These are phyloP conservation scores for Heliconius hortense DNA, from an alignment of 2,888 invertebrate genomes.

Conservation along the genomic window DNA sequence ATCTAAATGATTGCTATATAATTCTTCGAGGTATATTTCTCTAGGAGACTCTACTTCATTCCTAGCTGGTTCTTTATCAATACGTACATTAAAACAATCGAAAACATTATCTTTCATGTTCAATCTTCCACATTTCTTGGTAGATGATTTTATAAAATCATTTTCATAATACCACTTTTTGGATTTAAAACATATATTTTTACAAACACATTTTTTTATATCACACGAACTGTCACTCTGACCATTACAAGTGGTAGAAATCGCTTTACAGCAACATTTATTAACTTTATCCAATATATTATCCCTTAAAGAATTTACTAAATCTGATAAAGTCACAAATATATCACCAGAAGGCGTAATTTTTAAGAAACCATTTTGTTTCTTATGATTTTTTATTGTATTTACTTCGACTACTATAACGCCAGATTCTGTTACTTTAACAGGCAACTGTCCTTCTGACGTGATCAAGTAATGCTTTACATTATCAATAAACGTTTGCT, in stretches of 20 bases:
- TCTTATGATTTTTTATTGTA: conserved; percentile 39
- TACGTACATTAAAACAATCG: neutral
- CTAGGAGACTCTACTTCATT: conserved; percentile 3
- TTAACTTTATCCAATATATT: conserved; percentile 36
- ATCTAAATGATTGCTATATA: too few species aligned
- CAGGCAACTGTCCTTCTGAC: conserved; percentile 50
- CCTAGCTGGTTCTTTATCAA: neutral
- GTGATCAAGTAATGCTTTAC: conserved; percentile 53
- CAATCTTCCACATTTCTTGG: neutral
- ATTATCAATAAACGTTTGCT: conserved; percentile 55
- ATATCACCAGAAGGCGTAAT: conserved; percentile 61
- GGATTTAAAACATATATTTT: conserved; percentile 42
- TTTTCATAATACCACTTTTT: conserved; percentile 37
- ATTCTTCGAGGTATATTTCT: neutral
- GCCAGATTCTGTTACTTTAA: conserved; percentile 53
- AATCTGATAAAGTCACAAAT: conserved; percentile 52
- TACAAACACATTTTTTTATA: conserved; percentile 52
- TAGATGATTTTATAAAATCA: conserved; percentile 15
- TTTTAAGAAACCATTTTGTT: conserved; percentile 54
- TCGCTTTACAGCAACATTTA: conserved; percentile 48
- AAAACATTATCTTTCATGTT: conserved; percentile 1
- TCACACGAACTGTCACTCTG: conserved; percentile 47
- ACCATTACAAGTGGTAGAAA: conserved; percentile 53
- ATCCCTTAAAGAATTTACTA: neutral
- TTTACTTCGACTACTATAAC: conserved; percentile 55